These are phyloP conservation scores for Sisyra terminalis DNA, from an alignment of 2,888 invertebrate genomes.

Conservation along the genomic window DNA sequence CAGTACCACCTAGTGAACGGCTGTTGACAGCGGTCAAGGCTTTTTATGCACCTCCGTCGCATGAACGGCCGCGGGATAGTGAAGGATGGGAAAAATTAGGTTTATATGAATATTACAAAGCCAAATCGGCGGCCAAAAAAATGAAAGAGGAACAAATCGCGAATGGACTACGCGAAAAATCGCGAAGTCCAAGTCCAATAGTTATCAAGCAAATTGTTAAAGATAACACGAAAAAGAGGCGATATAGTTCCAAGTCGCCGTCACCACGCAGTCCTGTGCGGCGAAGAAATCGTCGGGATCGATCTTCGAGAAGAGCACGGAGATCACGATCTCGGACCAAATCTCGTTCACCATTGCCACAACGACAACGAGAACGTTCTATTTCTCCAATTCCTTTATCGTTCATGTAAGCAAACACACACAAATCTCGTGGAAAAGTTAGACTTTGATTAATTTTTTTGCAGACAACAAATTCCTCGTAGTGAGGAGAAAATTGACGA, in stretches of 20 bases:
- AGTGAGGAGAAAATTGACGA: conserved; percentile 57
- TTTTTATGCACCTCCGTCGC: conserved; percentile 88
- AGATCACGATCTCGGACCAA: conserved; percentile 30
- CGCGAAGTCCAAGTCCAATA: conserved; percentile 67
- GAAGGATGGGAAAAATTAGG: conserved; percentile 99
- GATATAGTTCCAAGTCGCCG: conserved; percentile 51
- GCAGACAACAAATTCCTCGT: conserved; percentile 18
- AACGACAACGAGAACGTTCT: conserved; percentile 13
- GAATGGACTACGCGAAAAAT: conserved; percentile 50
- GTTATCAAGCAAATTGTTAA: conserved; percentile 50
- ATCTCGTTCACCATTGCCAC: conserved; percentile 32
- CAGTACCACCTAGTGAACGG: conserved; percentile 87
- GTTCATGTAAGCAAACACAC: conserved; percentile 44
- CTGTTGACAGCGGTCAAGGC: conserved; percentile 88
- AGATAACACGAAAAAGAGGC: conserved; percentile 54
- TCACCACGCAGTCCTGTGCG: conserved; percentile 17
- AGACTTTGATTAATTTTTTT: neutral
- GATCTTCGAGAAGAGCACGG: conserved; percentile 33
- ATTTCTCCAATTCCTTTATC: conserved; percentile 45
- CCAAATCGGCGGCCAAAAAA: conserved; percentile 81
- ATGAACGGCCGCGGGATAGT: conserved; percentile 86
- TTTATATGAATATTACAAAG: conserved; percentile 93
- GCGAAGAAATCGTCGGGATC: conserved; percentile 22
- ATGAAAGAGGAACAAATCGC: conserved; percentile 72
- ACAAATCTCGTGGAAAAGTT: neutral